Conservation (phyloP, 2,888 invertebrate species). For the Rotaria magnacalcarata region DNA sequence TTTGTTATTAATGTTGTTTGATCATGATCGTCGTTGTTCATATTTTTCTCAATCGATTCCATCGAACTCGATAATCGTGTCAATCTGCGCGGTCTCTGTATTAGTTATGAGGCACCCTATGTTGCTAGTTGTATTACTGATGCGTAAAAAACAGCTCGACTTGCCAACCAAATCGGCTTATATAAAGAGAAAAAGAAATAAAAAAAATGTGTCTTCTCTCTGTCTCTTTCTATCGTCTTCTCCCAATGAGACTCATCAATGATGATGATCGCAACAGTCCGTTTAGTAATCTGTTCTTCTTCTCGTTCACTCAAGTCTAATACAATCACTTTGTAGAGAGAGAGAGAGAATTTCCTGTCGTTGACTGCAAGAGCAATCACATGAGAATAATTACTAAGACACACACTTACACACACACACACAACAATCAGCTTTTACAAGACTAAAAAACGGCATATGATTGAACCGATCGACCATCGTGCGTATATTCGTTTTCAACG, state of each 20-base stretch:
- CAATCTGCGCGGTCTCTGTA: background rate
- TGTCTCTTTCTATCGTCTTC: background rate
- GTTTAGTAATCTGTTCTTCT: slow-evolving; percentile 16
- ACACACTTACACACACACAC: background rate
- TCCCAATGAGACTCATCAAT: slow-evolving; percentile 13
- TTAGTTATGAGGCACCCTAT: background rate
- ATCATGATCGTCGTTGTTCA: background rate
- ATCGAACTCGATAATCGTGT: background rate
- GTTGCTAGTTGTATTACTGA: slow-evolving; percentile 18
- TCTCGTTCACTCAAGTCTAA: slow-evolving; percentile 14
- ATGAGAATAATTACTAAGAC: slow-evolving; percentile 14
- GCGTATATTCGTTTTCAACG: background rate
- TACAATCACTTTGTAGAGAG: slow-evolving; percentile 3
- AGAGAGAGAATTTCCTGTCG: background rate
- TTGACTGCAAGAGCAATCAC: slow-evolving; percentile 16
- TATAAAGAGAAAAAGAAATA: slow-evolving; percentile 6
- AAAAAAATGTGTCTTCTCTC: slow-evolving; percentile 22
- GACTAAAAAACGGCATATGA: slow-evolving; percentile 29
- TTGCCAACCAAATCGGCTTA: slow-evolving; percentile 11
- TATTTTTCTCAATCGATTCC: slow-evolving; percentile 13
- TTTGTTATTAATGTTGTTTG: slow-evolving; percentile 9
- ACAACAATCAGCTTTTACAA: slow-evolving; percentile 14
- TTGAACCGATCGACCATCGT: slow-evolving; percentile 10
- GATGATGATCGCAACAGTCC: slow-evolving; percentile 15
- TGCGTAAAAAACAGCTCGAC: slow-evolving; percentile 20